Conservation (phyloP, 2,888 invertebrate species). For the Panzeria rudis region DNA sequence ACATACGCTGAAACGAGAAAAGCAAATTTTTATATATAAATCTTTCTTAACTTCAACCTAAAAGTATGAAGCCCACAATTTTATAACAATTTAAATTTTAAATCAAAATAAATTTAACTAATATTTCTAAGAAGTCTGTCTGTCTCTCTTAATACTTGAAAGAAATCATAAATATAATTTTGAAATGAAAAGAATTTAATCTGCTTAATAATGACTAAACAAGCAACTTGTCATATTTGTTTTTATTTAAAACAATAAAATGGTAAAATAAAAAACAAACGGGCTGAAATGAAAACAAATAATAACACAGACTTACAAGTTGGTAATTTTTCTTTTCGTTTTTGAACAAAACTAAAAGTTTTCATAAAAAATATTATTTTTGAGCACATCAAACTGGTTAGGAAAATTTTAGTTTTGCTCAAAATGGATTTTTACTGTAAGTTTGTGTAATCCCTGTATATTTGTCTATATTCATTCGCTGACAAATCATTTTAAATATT, state of each 20-base stretch:
- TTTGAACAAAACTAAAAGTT: too few species aligned
- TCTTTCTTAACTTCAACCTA: not conserved
- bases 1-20: not conserved
- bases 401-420: too few species aligned
- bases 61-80: not conserved
- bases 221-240: not conserved
- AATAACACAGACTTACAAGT: too few species aligned
- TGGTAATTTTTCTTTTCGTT: too few species aligned
- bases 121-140: constrained; percentile 30
- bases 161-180: constrained; percentile 35
- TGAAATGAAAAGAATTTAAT: constrained; percentile 41
- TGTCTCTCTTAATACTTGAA: not conserved
- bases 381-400: too few species aligned
- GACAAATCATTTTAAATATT: too few species aligned
- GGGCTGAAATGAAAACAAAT: constrained; percentile 5
- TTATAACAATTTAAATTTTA: not conserved
- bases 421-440: too few species aligned
- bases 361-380: too few species aligned
- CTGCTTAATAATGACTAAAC: constrained; percentile 45
- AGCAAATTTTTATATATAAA: not conserved
- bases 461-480: too few species aligned
- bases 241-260: constrained; percentile 9
- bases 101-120: constrained; percentile 29
- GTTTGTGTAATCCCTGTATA: too few species aligned
- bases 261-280: not conserved